These are phyloP conservation scores for Tangara arthus DNA, from an alignment of 2,797 vertebrate species.

Conservation along the genomic window DNA sequence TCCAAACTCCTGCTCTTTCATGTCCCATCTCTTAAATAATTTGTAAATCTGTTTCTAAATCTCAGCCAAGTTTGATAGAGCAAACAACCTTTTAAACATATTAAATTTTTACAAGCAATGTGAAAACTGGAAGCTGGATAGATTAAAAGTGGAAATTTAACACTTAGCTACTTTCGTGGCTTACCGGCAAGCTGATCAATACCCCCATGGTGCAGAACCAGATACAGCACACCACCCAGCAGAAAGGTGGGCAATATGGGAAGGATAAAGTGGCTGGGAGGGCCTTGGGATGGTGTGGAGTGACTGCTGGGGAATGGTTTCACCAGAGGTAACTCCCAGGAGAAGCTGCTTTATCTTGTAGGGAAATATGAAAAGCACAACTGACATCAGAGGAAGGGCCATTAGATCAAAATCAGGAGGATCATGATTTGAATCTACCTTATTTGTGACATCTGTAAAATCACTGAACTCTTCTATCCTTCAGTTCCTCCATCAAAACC, in stretches of 20 bases:
- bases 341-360: background rate
- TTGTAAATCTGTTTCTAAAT: background rate
- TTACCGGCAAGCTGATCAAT: background rate
- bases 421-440: background rate
- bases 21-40: background rate
- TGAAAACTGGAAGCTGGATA: background rate
- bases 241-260: background rate
- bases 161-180: background rate
- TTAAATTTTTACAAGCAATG: background rate
- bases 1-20: background rate
- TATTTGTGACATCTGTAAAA: background rate
- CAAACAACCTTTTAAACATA: background rate
- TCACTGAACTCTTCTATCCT: background rate
- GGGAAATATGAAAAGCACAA: background rate
- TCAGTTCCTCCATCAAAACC: background rate
- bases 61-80: background rate
- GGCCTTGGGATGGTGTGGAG: fast-evolving
- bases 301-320: background rate
- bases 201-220: background rate
- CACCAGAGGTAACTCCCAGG: background rate
- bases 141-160: background rate
- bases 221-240: background rate
- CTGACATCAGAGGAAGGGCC: background rate
- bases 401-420: background rate
- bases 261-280: background rate